A percentile compares a stretch with the other conserved stretches of the same genome.
Conservation (phyloP, 2,113 vertebrate genomes). For the Anas platyrhynchos region DNA sequence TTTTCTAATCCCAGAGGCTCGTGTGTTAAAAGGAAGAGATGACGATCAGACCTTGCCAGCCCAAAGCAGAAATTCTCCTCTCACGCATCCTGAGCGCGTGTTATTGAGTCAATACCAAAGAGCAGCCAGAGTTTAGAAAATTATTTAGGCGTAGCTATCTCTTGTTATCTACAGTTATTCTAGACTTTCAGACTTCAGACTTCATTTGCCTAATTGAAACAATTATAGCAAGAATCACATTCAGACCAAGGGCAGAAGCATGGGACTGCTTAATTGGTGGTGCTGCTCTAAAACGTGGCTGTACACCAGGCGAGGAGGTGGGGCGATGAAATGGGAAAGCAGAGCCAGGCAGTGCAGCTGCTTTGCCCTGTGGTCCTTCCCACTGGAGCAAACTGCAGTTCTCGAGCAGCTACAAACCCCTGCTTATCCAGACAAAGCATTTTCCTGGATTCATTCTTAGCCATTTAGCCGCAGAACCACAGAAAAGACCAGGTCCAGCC, state of each 20-base stretch:
- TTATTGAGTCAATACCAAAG: not conserved
- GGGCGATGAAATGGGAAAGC: not conserved
- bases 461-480: not conserved
- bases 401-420: not conserved
- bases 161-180: not conserved
- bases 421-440: not conserved
- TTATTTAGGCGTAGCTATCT: not conserved
- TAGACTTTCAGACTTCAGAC: not conserved
- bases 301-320: not conserved
- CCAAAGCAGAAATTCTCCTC: not conserved
- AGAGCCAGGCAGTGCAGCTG: not conserved
- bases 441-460: not conserved
- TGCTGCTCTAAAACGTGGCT: not conserved
- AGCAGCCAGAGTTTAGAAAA: not conserved
- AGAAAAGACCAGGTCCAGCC: not conserved
- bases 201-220: not conserved
- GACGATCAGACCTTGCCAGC: not conserved
- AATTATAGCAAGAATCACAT: not conserved
- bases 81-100: not conserved
- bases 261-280: fast-evolving
- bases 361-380: not conserved
- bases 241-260: not conserved
- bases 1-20: not conserved
- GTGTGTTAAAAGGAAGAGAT: not conserved
- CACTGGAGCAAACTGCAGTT: not conserved